Conservation (phyloP, 2,888 invertebrate species). For the Protodeltote pygarga region DNA sequence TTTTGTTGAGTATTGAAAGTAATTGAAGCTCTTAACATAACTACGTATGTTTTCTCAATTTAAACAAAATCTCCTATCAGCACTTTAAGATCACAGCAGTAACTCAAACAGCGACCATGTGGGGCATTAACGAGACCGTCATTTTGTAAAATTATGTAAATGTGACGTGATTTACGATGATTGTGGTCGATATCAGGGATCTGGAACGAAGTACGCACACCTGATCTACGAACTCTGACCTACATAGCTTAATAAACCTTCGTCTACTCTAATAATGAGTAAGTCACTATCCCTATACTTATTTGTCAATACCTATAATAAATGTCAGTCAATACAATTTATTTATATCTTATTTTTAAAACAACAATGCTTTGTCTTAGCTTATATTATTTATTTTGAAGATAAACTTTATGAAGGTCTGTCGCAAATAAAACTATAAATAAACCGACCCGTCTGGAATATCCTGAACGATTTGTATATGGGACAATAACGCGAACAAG, state of each 20-base stretch:
- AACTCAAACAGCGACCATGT: not conserved
- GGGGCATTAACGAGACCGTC: constrained; percentile 11
- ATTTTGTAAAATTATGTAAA: constrained; percentile 47
- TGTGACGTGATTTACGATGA: constrained; percentile 44
- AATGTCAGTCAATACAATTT: no score
- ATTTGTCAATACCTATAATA: no score
- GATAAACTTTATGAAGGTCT: constrained; percentile 47
- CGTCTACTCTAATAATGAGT: no score
- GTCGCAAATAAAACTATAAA: constrained; percentile 63
- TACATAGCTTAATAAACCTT: no score
- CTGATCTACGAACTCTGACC: constrained; percentile 18
- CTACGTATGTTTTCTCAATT: no score
- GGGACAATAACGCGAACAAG: constrained; percentile 53
- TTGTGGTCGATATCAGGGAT: constrained; percentile 31
- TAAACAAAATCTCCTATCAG: constrained; percentile 15
- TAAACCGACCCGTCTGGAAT: constrained; percentile 49
- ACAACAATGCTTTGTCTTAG: no score
- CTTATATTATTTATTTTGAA: constrained; percentile 26
- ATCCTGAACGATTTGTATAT: constrained; percentile 52
- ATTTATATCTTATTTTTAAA: no score
- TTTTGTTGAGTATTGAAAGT: no score
- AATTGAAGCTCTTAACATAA: no score
- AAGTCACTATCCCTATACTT: no score
- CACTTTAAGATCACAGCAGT: constrained; percentile 2
- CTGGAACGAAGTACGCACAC: constrained; percentile 7